phyloP scores from a whole-genome alignment of 2,113 vertebrate genomes.

The Echinops telfairi region DNA sequence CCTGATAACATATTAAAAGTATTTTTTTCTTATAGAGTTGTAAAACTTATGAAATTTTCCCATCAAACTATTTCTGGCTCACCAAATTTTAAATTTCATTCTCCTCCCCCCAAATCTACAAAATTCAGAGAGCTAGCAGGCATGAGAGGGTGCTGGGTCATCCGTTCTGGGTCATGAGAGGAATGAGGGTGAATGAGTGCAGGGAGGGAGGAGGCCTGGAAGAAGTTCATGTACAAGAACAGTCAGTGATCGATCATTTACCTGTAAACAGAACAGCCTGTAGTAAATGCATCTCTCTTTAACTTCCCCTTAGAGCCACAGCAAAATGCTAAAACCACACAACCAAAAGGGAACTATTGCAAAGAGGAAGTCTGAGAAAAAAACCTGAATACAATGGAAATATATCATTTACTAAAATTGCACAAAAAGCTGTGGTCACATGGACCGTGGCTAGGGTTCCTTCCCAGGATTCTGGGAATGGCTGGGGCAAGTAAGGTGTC shows the following conservation, averaged over 20 bases:
- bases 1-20: too few species aligned
- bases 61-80: neutral
- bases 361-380: constrained; percentile 25
- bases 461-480: neutral
- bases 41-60: neutral
- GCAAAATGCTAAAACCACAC: neutral
- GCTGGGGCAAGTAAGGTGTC: neutral
- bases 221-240: neutral
- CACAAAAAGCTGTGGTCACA: neutral
- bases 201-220: neutral
- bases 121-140: neutral
- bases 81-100: neutral
- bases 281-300: neutral
- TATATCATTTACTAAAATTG: constrained; percentile 50
- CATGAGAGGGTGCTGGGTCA: neutral
- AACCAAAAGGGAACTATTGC: neutral
- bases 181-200: neutral
- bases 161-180: too few species aligned
- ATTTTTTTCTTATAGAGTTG: neutral
- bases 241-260: neutral
- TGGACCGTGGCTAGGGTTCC: neutral
- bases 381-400: constrained; percentile 1
- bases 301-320: neutral
- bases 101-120: too few species aligned
- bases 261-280: neutral